A percentile compares a stretch with the other conserved stretches of the same genome.
Conservation (phyloP, 2,888 invertebrate genomes). For the Heteromyza rotundicornis region DNA sequence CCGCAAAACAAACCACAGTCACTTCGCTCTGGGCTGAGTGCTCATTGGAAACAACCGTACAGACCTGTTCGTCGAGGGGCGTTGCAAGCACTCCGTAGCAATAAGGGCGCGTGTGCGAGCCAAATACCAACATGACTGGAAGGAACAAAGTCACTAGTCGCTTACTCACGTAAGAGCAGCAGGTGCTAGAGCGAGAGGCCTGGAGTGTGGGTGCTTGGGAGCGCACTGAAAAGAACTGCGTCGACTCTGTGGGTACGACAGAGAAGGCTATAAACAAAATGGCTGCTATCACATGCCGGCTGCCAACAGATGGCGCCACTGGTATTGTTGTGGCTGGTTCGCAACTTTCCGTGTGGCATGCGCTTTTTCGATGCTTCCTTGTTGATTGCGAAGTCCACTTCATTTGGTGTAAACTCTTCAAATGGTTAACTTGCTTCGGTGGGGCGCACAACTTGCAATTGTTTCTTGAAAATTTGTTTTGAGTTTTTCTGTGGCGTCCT, state of each 20-base stretch:
- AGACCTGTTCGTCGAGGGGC: slow-evolving; percentile 35
- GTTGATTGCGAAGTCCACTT: slow-evolving; percentile 11
- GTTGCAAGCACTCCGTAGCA: slow-evolving; percentile 21
- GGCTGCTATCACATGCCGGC: slow-evolving; percentile 57
- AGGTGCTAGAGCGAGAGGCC: slow-evolving; percentile 19
- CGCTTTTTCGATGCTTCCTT: too few relatives aligned
- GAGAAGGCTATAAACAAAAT: slow-evolving; percentile 59
- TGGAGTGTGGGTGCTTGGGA: slow-evolving; percentile 27
- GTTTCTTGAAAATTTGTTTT: too few relatives aligned
- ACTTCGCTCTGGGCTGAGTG: neutral
- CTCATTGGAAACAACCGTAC: neutral
- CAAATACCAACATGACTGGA: slow-evolving; percentile 45
- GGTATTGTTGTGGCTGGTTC: neutral
- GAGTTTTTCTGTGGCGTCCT: slow-evolving; percentile 12
- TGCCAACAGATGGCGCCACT: slow-evolving; percentile 58
- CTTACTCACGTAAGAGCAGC: slow-evolving; percentile 6
- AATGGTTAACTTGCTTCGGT: neutral
- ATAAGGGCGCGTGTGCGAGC: neutral
- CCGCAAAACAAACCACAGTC: neutral
- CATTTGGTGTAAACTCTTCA: slow-evolving; percentile 28
- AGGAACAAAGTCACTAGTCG: slow-evolving; percentile 32
- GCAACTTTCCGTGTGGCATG: too few relatives aligned
- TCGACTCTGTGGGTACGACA: slow-evolving; percentile 29
- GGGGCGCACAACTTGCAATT: neutral
- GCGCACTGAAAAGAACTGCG: slow-evolving; percentile 19